These are phyloP conservation scores for Tinamus major DNA, from an alignment of 2,797 vertebrate genomes.

Conservation along the genomic window DNA sequence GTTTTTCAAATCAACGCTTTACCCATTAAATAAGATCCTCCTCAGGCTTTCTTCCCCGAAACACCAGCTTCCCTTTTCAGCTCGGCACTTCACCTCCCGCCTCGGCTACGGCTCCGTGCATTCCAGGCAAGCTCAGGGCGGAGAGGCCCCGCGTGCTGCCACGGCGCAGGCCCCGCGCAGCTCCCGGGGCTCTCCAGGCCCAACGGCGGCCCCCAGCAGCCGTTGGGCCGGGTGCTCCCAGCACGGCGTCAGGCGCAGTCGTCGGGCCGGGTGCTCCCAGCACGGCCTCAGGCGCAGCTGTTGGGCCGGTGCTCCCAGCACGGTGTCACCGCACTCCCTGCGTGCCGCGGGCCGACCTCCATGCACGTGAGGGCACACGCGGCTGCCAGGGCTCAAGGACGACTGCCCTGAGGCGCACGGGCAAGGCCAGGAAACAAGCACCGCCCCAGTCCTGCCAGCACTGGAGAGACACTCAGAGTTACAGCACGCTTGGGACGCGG, in stretches of 20 bases:
- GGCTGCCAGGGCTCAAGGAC: too few relatives aligned
- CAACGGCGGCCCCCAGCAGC: not conserved
- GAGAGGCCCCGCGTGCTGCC: not conserved
- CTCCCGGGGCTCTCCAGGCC: not conserved
- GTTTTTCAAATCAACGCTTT: slow-evolving; percentile 3
- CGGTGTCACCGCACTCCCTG: too few relatives aligned
- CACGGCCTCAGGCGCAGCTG: too few relatives aligned
- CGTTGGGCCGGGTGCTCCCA: too few relatives aligned
- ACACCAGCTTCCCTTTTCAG: not conserved
- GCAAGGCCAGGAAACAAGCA: too few relatives aligned
- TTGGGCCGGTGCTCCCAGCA: too few relatives aligned
- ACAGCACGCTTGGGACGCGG: not conserved
- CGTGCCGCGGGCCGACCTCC: too few relatives aligned
- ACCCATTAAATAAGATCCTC: not conserved
- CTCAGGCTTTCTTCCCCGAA: not conserved
- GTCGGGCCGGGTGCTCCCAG: too few relatives aligned
- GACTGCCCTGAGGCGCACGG: too few relatives aligned
- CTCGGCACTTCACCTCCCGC: not conserved
- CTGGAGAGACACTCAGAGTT: not conserved
- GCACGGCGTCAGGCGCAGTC: too few relatives aligned
- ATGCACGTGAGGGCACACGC: too few relatives aligned
- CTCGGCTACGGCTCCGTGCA: not conserved
- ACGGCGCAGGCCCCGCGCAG: not conserved
- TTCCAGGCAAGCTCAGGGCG: not conserved
- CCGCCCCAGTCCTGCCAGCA: too few relatives aligned